These are phyloP conservation scores for Troides oblongomaculatus DNA, from an alignment of 2,888 invertebrate genomes.

Conservation along the genomic window DNA sequence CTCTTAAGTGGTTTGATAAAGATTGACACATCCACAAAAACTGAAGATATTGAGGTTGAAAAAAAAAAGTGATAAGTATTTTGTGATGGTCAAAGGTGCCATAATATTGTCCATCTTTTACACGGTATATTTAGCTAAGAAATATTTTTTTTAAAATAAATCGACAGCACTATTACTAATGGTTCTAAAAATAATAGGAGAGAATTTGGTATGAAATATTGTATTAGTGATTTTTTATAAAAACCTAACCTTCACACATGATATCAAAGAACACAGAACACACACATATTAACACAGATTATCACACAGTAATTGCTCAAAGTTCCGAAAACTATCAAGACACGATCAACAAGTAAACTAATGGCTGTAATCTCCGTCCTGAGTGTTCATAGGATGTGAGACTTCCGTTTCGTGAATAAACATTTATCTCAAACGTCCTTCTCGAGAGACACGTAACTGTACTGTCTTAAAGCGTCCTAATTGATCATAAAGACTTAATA, in stretches of 20 bases:
- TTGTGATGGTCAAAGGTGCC: neutral
- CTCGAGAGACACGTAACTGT: neutral
- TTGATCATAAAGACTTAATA: slow-evolving; percentile 11
- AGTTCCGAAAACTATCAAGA: slow-evolving; percentile 58
- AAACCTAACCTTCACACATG: slow-evolving; percentile 39
- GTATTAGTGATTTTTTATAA: slow-evolving; percentile 26
- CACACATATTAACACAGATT: slow-evolving; percentile 45
- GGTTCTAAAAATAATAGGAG: too few species aligned
- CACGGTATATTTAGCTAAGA: too few species aligned
- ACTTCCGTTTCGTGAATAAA: slow-evolving; percentile 51
- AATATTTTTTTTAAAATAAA: too few species aligned
- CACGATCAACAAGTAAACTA: slow-evolving; percentile 62
- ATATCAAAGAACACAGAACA: slow-evolving; percentile 22
- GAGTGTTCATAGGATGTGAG: slow-evolving; percentile 48
- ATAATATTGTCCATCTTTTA: neutral
- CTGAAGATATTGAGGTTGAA: neutral
- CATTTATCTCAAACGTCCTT: slow-evolving; percentile 9
- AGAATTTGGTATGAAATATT: too few species aligned
- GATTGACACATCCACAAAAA: slow-evolving; percentile 3
- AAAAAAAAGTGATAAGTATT: neutral
- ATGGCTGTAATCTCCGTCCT: slow-evolving; percentile 61
- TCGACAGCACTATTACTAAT: too few species aligned
- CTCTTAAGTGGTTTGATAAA: slow-evolving; percentile 7
- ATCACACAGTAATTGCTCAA: slow-evolving; percentile 48
- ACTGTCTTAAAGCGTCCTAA: slow-evolving; percentile 10